A percentile compares a stretch with the other conserved stretches of the same genome.
Conservation (phyloP, 2,113 vertebrate genomes). For the Austrofundulus limnaeus region DNA sequence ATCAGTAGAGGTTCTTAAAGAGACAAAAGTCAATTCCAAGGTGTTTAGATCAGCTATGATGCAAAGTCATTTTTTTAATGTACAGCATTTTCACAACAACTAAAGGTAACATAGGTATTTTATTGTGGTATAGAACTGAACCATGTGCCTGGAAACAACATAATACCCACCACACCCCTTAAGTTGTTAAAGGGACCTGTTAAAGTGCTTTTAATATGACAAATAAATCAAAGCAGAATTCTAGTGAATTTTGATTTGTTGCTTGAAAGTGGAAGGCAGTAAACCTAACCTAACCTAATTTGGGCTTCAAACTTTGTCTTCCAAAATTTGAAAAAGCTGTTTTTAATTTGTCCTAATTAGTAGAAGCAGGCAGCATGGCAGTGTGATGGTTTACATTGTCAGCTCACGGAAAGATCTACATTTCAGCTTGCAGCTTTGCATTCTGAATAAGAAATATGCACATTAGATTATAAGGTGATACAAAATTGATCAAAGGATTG, state of each 20-base stretch:
- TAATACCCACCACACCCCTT: no score
- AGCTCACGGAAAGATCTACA: background rate
- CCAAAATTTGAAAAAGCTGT: background rate
- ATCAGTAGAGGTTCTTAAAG: no score
- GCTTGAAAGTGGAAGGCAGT: background rate
- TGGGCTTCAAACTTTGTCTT: background rate
- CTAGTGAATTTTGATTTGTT: background rate
- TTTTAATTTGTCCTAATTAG: no score
- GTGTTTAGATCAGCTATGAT: no score
- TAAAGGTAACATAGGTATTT: no score
- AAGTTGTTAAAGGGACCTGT: background rate
- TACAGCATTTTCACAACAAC: no score
- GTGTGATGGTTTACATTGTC: background rate
- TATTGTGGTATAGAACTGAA: no score
- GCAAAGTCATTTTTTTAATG: no score
- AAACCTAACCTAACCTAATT: background rate
- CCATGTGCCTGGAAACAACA: no score
- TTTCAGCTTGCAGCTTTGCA: background rate
- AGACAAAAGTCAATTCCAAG: no score
- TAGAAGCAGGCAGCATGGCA: background rate
- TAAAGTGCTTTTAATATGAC: background rate
- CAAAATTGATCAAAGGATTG: no score
- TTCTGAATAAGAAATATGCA: background rate
- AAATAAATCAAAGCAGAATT: background rate
- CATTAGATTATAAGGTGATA: no score